phyloP scores from a whole-genome alignment of 1,140 invertebrate species.

The Sinella curviseta region DNA sequence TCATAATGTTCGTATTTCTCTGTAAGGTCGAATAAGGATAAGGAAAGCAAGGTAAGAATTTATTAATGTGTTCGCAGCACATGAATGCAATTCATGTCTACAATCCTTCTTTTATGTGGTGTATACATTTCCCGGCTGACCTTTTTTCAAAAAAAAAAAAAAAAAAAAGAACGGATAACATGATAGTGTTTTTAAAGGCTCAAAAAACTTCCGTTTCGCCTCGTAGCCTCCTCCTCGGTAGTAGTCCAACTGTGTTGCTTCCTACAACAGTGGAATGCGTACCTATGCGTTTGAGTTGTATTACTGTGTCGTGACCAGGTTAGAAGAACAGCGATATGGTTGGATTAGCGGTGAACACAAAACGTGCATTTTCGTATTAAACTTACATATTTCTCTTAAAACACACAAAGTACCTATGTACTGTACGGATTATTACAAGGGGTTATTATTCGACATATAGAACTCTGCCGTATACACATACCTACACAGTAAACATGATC shows the following conservation, averaged over 20 bases:
- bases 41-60: no score
- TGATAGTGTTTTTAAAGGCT: no score
- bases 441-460: no score
- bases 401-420: neutral
- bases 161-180: no score
- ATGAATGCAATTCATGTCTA: neutral
- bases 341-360: neutral
- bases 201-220: no score
- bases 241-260: neutral
- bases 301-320: neutral
- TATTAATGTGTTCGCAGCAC: conserved; percentile 6
- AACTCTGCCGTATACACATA: no score
- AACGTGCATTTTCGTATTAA: neutral
- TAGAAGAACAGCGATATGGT: neutral
- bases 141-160: neutral
- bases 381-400: neutral
- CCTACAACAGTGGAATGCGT: neutral
- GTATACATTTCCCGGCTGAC: neutral
- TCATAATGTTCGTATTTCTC: no score
- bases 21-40: no score
- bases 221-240: no score
- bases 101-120: neutral
- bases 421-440: no score
- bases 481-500: no score
- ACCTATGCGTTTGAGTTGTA: neutral